Conservation (phyloP, 2,797 vertebrate species). For the Spatula versicolor region DNA sequence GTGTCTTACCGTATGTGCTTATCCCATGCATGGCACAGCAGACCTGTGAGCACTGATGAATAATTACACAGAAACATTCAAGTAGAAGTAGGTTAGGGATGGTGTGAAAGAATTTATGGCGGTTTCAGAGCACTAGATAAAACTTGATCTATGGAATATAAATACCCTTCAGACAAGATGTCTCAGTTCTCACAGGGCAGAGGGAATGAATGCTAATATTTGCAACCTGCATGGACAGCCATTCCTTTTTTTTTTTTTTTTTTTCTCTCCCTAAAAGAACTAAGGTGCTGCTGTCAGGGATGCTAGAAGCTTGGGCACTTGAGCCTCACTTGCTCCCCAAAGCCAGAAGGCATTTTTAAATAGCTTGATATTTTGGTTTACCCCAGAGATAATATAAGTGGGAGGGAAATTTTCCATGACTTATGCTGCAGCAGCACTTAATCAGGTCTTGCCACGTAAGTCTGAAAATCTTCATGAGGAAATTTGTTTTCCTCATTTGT, state of each 20-base stretch:
- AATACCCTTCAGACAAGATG: constrained; percentile 12
- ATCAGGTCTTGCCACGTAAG: background rate
- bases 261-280: background rate
- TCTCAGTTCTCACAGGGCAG: background rate
- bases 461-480: background rate
- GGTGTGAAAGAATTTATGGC: constrained; percentile 8
- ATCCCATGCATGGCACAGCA: background rate
- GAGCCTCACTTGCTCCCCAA: background rate
- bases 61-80: background rate
- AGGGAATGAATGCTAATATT: constrained; percentile 27
- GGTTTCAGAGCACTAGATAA: background rate
- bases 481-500: background rate
- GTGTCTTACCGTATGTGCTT: background rate
- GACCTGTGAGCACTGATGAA: background rate
- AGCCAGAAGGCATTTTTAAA: background rate
- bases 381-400: background rate
- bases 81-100: background rate
- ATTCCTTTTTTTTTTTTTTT: background rate
- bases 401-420: background rate
- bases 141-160: constrained; percentile 31
- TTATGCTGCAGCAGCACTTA: background rate
- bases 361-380: background rate
- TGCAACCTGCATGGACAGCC: background rate
- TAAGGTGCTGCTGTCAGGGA: background rate
- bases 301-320: background rate